Conservation (phyloP, 2,797 vertebrate genomes). For the Gallinago nigripennis region DNA sequence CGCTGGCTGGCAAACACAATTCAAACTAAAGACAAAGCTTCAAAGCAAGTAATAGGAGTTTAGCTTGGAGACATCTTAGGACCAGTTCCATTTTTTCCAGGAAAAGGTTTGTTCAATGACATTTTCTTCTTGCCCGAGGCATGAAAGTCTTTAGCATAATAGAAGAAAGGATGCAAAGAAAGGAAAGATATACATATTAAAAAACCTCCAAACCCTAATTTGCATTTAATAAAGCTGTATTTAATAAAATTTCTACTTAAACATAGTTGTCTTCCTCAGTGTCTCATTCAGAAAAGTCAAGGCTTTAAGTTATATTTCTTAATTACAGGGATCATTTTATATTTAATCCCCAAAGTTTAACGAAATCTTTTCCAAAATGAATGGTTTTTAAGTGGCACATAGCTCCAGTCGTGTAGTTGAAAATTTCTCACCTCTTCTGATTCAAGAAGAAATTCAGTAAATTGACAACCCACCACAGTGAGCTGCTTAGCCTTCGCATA, state of each 20-base stretch:
- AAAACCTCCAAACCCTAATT: background rate
- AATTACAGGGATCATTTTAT: background rate
- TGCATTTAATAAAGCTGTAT: background rate
- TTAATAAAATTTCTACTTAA: background rate
- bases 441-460: slow-evolving; percentile 96
- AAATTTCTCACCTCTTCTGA: slow-evolving; percentile 90
- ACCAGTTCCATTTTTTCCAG: background rate
- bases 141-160: background rate
- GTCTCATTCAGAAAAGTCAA: background rate
- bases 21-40: background rate
- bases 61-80: background rate
- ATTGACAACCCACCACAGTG: slow-evolving; percentile 96
- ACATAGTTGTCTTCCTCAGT: background rate
- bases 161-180: background rate
- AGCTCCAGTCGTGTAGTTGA: background rate
- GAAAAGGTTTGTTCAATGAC: background rate
- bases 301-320: background rate
- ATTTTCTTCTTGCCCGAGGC: background rate
- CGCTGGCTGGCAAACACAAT: background rate
- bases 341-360: background rate
- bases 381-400: background rate
- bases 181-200: background rate
- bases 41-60: background rate
- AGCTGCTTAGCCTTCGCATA: slow-evolving; percentile 92
- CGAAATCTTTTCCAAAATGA: background rate